A percentile compares a stretch with the other conserved stretches of the same genome.
Evolutionary conservation across 2,113 vertebrate species (phyloP).

Genomic region (Dromas ardeola): DNA sequence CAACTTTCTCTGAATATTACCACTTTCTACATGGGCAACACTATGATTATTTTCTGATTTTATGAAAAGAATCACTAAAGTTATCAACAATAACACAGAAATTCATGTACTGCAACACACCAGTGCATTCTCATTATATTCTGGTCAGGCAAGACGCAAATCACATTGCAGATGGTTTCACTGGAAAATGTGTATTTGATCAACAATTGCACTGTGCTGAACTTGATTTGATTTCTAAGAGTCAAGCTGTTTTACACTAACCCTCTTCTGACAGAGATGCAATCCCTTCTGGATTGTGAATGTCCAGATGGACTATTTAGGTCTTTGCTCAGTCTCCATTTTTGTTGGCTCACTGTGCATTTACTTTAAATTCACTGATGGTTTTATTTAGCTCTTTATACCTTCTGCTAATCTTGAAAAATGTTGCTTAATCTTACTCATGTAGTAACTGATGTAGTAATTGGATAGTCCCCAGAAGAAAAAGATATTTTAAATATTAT

Average conservation of each 20-base stretch:
- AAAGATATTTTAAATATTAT: not conserved
- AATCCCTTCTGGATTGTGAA: not conserved
- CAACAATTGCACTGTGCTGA: not conserved
- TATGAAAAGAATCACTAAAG: not conserved
- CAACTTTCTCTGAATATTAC: not conserved
- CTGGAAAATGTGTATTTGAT: not conserved
- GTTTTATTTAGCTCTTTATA: not conserved
- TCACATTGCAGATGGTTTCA: conserved; percentile 18
- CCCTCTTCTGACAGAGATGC: not conserved
- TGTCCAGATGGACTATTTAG: not conserved
- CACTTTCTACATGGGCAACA: not conserved
- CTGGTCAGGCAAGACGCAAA: not conserved
- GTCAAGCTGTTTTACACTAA: not conserved
- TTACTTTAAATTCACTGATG: not conserved
- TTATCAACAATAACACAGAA: not conserved
- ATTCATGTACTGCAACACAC: not conserved
- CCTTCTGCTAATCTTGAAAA: not conserved
- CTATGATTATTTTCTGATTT: not conserved
- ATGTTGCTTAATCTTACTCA: not conserved
- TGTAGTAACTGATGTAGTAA: not conserved
- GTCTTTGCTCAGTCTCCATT: not conserved
- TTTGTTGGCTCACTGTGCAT: not conserved
- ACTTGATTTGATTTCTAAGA: not conserved
- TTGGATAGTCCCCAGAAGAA: not conserved
- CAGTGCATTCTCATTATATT: not conserved